Evolutionary conservation across 2,888 invertebrate genomes (phyloP).

Genomic region (Drosophila mimica): DNA sequence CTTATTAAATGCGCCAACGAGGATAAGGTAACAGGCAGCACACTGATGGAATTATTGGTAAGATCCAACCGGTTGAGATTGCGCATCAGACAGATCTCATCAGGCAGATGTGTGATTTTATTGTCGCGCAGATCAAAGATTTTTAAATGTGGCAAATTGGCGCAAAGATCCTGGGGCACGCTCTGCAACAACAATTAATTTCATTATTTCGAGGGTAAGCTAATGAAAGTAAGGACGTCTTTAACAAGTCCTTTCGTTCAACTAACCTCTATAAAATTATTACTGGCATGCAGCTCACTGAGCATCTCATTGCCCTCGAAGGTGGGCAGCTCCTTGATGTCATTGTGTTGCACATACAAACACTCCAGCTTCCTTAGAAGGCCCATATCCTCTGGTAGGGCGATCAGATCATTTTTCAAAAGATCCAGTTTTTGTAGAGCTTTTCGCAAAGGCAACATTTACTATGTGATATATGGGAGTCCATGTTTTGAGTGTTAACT

Average conservation of each 20-base stretch:
- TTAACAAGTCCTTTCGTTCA: neutral
- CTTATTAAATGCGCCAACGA: slow-evolving; percentile 92
- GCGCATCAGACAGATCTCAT: slow-evolving; percentile 91
- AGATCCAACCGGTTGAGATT: slow-evolving; percentile 93
- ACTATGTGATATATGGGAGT: neutral
- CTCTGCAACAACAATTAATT: slow-evolving; percentile 85
- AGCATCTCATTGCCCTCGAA: slow-evolving; percentile 91
- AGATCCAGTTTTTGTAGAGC: slow-evolving; percentile 90
- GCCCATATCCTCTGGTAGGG: slow-evolving; percentile 88
- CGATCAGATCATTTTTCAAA: slow-evolving; percentile 89
- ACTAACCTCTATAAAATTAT: slow-evolving; percentile 91
- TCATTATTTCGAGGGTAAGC: neutral
- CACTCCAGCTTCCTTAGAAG: slow-evolving; percentile 91
- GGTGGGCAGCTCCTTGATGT: slow-evolving; percentile 90
- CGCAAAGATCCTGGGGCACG: slow-evolving; percentile 90
- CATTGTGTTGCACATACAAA: slow-evolving; percentile 93
- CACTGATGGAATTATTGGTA: slow-evolving; percentile 91
- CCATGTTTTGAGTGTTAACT: slow-evolving; percentile 60
- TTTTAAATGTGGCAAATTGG: slow-evolving; percentile 90
- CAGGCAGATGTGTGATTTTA: slow-evolving; percentile 90
- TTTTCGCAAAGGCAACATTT: slow-evolving; percentile 43
- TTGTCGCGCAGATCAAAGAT: slow-evolving; percentile 93
- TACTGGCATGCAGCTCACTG: slow-evolving; percentile 92
- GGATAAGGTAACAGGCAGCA: slow-evolving; percentile 89
- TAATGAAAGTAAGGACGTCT: neutral